Percentiles rank a stretch among this genome's conserved stretches.
These are phyloP conservation scores for Carpatolechia fugitivella DNA, from an alignment of 2,888 invertebrate genomes.

Conservation along the genomic window DNA sequence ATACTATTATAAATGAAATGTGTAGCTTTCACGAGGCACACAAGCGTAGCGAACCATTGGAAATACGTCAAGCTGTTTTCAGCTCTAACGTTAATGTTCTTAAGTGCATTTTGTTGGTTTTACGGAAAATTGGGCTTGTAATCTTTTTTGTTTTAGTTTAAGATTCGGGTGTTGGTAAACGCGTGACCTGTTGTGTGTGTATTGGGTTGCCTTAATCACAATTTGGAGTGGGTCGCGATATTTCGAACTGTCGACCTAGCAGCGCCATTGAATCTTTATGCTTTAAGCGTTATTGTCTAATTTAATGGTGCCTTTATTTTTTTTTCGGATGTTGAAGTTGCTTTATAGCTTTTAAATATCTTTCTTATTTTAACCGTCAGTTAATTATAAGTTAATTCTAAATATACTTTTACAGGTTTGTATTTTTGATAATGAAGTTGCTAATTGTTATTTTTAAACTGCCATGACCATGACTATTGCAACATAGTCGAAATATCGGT, in stretches of 20 bases:
- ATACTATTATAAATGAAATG: slow-evolving; percentile 75
- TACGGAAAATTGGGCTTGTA: slow-evolving; percentile 25
- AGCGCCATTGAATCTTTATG: slow-evolving; percentile 50
- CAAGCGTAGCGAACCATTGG: slow-evolving; percentile 46
- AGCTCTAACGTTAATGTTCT: background rate
- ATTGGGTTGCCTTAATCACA: slow-evolving; percentile 79
- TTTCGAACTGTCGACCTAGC: slow-evolving; percentile 66
- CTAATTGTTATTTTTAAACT: too few relatives aligned
- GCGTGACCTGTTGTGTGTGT: slow-evolving; percentile 79
- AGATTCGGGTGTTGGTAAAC: slow-evolving; percentile 65
- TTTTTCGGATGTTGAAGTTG: background rate
- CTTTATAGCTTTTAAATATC: background rate
- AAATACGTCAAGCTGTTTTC: background rate
- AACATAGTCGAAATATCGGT: too few relatives aligned
- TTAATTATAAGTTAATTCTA: background rate
- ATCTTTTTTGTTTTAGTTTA: slow-evolving; percentile 42
- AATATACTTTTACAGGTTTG: too few relatives aligned
- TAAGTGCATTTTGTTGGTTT: slow-evolving; percentile 32
- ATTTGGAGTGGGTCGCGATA: slow-evolving; percentile 75
- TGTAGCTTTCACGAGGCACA: slow-evolving; percentile 78
- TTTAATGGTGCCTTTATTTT: slow-evolving; percentile 22
- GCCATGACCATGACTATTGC: too few relatives aligned
- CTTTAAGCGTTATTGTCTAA: slow-evolving; percentile 30
- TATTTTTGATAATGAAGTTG: too few relatives aligned
- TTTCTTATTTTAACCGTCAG: background rate